A percentile compares a stretch with the other conserved stretches of the same genome.
phyloP scores from a whole-genome alignment of 2,888 invertebrate genomes.

The Biston betularia region DNA sequence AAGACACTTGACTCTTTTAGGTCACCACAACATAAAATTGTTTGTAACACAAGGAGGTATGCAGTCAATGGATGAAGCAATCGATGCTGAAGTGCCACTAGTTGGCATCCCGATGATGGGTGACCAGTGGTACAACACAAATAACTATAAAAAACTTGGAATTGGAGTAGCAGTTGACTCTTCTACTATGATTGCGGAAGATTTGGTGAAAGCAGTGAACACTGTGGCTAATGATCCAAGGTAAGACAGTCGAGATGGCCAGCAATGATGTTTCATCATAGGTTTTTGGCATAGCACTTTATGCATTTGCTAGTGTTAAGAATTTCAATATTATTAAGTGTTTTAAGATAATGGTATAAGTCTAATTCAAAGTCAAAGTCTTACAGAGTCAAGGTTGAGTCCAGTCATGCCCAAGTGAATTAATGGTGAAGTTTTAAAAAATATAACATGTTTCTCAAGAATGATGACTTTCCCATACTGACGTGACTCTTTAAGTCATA shows the following conservation, averaged over 20 bases:
- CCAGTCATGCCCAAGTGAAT: too few relatives aligned
- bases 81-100: constrained; percentile 62
- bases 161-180: constrained; percentile 48
- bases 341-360: too few relatives aligned
- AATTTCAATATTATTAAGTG: too few relatives aligned
- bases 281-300: too few relatives aligned
- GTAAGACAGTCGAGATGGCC: constrained; percentile 19
- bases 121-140: constrained; percentile 59
- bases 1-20: constrained; percentile 27
- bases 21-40: constrained; percentile 69
- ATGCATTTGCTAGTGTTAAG: too few relatives aligned
- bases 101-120: constrained; percentile 64
- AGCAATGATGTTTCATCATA: too few relatives aligned
- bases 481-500: too few relatives aligned
- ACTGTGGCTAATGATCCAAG: constrained; percentile 42
- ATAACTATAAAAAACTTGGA: constrained; percentile 46
- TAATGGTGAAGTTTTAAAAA: too few relatives aligned
- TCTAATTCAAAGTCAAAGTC: too few relatives aligned
- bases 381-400: too few relatives aligned
- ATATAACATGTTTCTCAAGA: too few relatives aligned
- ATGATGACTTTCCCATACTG: too few relatives aligned
- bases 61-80: constrained; percentile 69
- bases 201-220: constrained; percentile 42
- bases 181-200: constrained; percentile 39
- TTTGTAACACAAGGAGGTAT: constrained; percentile 73